Conservation (phyloP, 2,888 invertebrate genomes). For the Ectemnius lituratus region DNA sequence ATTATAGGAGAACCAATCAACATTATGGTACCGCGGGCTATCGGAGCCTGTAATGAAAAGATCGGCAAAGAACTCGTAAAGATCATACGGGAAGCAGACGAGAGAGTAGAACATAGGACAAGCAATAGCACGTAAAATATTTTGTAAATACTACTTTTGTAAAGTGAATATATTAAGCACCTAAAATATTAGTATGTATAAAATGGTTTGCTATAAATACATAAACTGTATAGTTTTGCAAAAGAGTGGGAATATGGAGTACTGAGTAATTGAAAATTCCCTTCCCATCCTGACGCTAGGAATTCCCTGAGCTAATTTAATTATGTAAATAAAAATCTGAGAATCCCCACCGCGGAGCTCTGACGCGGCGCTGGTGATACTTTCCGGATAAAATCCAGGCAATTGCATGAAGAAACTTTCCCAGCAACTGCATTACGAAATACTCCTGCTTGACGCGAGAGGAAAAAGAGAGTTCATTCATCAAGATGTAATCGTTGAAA, state of each 20-base stretch:
- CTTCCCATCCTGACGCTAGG: not conserved
- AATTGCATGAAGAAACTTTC: constrained; percentile 3
- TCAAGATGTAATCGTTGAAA: too few relatives aligned
- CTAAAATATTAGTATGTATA: not conserved
- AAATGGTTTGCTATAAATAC: not conserved
- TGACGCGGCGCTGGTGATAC: not conserved
- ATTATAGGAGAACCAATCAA: constrained; percentile 79
- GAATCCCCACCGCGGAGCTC: not conserved
- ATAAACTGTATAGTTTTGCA: not conserved
- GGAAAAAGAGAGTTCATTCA: not conserved
- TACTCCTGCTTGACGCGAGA: not conserved
- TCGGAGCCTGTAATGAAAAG: constrained; percentile 80
- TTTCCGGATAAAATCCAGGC: constrained; percentile 6
- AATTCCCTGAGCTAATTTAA: not conserved
- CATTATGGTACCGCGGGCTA: constrained; percentile 81
- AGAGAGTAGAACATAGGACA: constrained; percentile 54
- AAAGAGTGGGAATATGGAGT: not conserved
- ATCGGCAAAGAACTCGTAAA: constrained; percentile 78
- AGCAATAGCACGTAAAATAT: too few relatives aligned
- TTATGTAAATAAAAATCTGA: not conserved
- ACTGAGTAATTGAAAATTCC: not conserved
- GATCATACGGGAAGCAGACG: constrained; percentile 80
- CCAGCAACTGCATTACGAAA: not conserved
- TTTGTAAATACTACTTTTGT: too few relatives aligned
- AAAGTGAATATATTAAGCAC: too few relatives aligned